A percentile compares a stretch with the other conserved stretches of the same genome.
Conservation (phyloP, 2,113 vertebrate species). For the Gasterosteus nipponicus region DNA sequence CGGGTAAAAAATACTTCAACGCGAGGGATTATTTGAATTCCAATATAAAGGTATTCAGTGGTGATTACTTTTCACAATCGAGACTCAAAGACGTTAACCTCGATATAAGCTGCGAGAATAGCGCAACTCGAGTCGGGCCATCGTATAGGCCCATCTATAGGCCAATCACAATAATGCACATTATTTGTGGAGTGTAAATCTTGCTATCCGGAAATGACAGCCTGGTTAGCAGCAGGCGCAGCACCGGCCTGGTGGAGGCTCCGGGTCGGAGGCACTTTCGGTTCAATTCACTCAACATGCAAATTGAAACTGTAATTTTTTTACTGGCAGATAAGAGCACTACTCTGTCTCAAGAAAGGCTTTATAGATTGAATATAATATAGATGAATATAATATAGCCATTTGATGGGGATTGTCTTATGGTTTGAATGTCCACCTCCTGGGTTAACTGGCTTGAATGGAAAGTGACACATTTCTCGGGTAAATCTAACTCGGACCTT, state of each 20-base stretch:
- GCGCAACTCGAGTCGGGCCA: background rate
- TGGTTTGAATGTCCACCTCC: slow-evolving; percentile 52
- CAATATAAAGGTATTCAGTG: background rate
- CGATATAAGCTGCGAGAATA: background rate
- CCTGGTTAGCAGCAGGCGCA: slow-evolving; percentile 52
- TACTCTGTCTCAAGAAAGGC: slow-evolving; percentile 66
- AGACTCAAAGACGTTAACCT: background rate
- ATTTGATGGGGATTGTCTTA: slow-evolving; percentile 48
- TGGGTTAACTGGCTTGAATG: slow-evolving; percentile 50
- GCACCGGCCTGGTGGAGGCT: slow-evolving; percentile 47
- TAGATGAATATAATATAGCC: slow-evolving; percentile 68
- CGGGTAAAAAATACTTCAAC: background rate
- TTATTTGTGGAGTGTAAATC: slow-evolving; percentile 24
- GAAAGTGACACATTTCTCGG: slow-evolving; percentile 16
- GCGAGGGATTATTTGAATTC: background rate
- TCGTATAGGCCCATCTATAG: background rate
- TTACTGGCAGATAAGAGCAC: slow-evolving; percentile 68
- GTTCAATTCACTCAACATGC: slow-evolving; percentile 72
- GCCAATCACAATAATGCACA: background rate
- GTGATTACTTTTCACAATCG: background rate
- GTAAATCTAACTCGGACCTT: slow-evolving; percentile 11
- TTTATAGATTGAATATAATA: slow-evolving; percentile 69
- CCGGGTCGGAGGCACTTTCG: slow-evolving; percentile 54
- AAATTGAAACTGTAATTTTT: slow-evolving; percentile 76
- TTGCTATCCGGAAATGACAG: slow-evolving; percentile 32